Conservation (phyloP, 2,888 invertebrate genomes). For the Andrena praecox region DNA sequence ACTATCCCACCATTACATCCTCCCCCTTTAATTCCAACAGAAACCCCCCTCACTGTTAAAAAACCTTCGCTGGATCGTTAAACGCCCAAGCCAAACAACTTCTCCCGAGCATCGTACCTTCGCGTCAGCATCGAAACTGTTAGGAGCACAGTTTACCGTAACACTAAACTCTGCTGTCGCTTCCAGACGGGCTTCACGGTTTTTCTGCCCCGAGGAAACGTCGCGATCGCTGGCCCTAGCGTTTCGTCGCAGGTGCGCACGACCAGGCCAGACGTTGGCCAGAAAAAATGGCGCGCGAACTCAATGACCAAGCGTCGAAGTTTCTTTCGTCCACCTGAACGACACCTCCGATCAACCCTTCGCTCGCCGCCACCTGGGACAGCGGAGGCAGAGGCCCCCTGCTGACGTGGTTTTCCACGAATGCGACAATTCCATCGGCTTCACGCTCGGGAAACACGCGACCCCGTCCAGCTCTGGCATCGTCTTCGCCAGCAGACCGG, state of each 20-base stretch:
- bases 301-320: conserved; percentile 35
- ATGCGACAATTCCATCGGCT: conserved; percentile 43
- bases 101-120: neutral
- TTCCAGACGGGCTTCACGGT: conserved; percentile 49
- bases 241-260: conserved; percentile 42
- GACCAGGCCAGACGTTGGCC: conserved; percentile 27
- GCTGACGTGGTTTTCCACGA: neutral
- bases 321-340: conserved; percentile 4
- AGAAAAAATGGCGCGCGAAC: conserved; percentile 27
- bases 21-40: no score
- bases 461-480: conserved; percentile 14
- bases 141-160: conserved; percentile 55
- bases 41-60: no score
- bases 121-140: conserved; percentile 39
- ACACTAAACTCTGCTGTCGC: conserved; percentile 47
- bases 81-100: neutral
- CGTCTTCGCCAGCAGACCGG: conserved; percentile 18
- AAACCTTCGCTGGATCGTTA: no score
- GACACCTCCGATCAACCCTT: no score
- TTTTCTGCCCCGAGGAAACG: conserved; percentile 54
- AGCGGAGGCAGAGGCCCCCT: no score
- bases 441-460: conserved; percentile 2
- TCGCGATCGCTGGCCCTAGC: conserved; percentile 24
- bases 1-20: no score
- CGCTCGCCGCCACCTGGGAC: no score